Evolutionary conservation across 2,797 vertebrate genomes (phyloP), one percentile per base, ranked within the genome.

Genomic region (Schizothorax lantsangensis): DNA sequence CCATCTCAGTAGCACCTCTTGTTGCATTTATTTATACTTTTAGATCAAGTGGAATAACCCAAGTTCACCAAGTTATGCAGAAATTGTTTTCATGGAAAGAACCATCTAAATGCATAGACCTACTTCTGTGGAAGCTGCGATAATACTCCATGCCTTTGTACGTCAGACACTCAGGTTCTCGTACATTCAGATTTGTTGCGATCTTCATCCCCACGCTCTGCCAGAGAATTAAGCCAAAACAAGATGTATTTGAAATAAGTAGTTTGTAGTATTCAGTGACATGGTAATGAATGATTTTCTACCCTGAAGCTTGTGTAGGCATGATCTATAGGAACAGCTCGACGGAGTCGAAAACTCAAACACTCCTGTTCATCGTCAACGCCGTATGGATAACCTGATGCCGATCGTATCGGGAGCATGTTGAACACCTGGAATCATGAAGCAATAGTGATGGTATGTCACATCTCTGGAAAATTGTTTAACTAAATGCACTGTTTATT

Each of bases 161-260:
- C 0, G 0, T 72, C 59, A 95, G 84, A 26, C 95, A 95, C 0
- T 85, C 1, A 5, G 94, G 93, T 5, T 57, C 2, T 78, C 26
- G 40, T n/a, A 93, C 19, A 4, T 74, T 0, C 75, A 95, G 0
- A 89, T 95, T 95, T 57, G 94, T 94, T 9, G 85, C 89, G 73
- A 94, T 87, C 91, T 95, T 94, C 88, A 95, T 64, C 33, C 95
- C 94, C 15, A 88, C 49, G 21, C 77, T 79, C 95, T 95, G 75
- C 57, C 5, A 81, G 14, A 19, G 17, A 0, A 57, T 3, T 2
- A 43, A 43, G 43, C 43, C 43, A 43, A 43, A 43, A 43, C 43
- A 54, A 19, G 43, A 52, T 3, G 1, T 0, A 3, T 45, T 62
- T 45, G 30, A 21, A 45, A 4, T 84, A 64, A 15, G 1, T 4